These are phyloP conservation scores for Drosophila prolongata DNA, from an alignment of 2,888 invertebrate species.

Conservation along the genomic window DNA sequence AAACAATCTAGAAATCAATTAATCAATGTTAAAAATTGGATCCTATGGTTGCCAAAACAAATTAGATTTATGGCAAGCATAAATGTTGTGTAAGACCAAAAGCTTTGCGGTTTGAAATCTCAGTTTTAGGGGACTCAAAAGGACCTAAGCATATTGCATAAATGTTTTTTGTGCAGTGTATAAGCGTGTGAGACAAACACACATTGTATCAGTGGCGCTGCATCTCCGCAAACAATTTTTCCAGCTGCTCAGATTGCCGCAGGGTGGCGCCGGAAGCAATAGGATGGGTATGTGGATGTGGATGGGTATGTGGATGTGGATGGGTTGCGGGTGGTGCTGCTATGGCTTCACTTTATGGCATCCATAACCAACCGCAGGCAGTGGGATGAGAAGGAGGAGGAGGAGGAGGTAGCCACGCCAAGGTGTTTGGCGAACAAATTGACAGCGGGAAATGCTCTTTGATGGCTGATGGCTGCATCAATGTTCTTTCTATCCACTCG, in stretches of 20 bases:
- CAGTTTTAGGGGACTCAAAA: too few species aligned
- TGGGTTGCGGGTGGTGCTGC: constrained; percentile 12
- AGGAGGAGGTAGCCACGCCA: not conserved
- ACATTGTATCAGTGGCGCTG: constrained; percentile 8
- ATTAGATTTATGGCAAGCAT: too few species aligned
- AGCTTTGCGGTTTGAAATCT: too few species aligned
- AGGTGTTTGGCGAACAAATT: constrained; percentile 54
- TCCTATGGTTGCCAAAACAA: too few species aligned
- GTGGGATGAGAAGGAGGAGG: not conserved
- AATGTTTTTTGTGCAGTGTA: constrained; percentile 15
- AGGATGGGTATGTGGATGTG: not conserved
- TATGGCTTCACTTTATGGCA: constrained; percentile 39
- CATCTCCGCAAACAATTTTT: constrained; percentile 27
- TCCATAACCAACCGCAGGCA: constrained; percentile 37
- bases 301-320: not conserved
- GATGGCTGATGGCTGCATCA: constrained; percentile 19
- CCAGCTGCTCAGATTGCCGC: constrained; percentile 29
- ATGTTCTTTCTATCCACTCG: not conserved
- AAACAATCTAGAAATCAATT: too few species aligned
- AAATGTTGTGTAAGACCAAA: too few species aligned
- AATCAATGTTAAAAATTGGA: too few species aligned
- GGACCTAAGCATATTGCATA: too few species aligned
- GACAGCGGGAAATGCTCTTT: constrained; percentile 39
- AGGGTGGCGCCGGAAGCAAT: constrained; percentile 6
- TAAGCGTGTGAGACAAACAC: not conserved